Base-by-base conservation (phyloP, 1,140 invertebrate species). In the Euglossa dilemma region DNA sequence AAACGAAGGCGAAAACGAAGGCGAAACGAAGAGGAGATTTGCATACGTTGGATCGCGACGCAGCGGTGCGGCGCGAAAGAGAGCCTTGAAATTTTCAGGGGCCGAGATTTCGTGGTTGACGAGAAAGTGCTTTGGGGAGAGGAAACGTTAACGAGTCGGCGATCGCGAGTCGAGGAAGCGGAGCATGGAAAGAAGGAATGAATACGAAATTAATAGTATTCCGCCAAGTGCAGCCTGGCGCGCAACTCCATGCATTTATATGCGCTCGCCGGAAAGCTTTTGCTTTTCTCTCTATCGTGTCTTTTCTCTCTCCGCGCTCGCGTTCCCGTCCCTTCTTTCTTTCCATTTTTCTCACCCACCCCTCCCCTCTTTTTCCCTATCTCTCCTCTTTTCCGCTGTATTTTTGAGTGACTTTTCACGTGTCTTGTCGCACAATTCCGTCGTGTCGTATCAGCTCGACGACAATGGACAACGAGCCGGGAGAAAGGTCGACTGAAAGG, bases 121-220 rank as follows among this genome's bases (percentile, higher is more conserved):
- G 57, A 43, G 74, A 36, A 66, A 50, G 28, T 20, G 70, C 18
- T 16, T 28, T 6, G 43, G 50, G 14, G 23, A 12, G 54, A 47
- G 25, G 47, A 25, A 36, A 61, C 79, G 71, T 88, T 88, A 88
- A 88, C 83, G 87, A 88, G 83, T 79, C 57, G 78, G 67, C 83
- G 83, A 87, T 87, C 83, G 64, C 71, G 74, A 76, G 63, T 36
- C 52, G 54, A 54, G n/a, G 56, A 47, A 50, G 18, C 75, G 81
- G 43, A 52, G 78, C 56, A 57, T 56, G 80, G 72, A 85, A 88
- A 84, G 87, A 86, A 78, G 81, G 72, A 88, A 86, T 89, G 88
- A 88, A 89, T 89, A 89, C 75, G 77, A 89, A 89, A 89, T 89
- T 89, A 89, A 89, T 89, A 89, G 71, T 83, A 89, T 89, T 89